Percentiles rank a stretch among this genome's conserved stretches.
phyloP scores from a whole-genome alignment of 2,888 invertebrate genomes.

The Marasmarcha lunaedactyla region DNA sequence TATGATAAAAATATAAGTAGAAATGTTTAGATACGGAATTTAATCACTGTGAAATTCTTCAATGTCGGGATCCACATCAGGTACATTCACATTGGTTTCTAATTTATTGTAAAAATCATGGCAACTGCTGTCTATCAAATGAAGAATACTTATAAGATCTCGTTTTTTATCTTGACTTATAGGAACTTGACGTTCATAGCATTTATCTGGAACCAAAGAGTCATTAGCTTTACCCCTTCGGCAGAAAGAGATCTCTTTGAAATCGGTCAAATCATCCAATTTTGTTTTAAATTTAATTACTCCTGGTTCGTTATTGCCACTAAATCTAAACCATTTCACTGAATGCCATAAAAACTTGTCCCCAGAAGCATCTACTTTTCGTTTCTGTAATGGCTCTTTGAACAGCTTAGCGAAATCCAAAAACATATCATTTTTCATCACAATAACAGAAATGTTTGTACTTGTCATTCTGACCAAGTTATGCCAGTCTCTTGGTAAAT shows the following conservation, averaged over 20 bases:
- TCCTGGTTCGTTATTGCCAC: conserved; percentile 8
- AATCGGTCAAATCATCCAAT: conserved; percentile 5
- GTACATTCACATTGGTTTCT: conserved; percentile 1
- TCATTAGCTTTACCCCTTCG: conserved; percentile 9
- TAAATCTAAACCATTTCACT: conserved; percentile 10
- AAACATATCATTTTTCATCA: conserved; percentile 6
- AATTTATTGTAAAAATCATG: conserved; percentile 5
- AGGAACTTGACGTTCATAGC: conserved; percentile 7
- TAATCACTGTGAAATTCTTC: conserved; percentile 2
- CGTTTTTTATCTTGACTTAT: conserved; percentile 6
- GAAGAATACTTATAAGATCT: conserved; percentile 5
- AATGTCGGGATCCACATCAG: conserved; percentile 2
- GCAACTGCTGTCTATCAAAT: conserved; percentile 6
- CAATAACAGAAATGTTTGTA: conserved; percentile 6
- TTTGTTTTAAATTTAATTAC: conserved; percentile 8
- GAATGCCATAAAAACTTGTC: conserved; percentile 10
- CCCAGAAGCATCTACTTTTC: conserved; percentile 10
- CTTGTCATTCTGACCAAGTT: conserved; percentile 7
- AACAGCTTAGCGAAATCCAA: conserved; percentile 5
- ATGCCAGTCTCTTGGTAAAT: conserved; percentile 9
- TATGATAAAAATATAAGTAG: too few relatives aligned
- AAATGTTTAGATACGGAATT: too few relatives aligned
- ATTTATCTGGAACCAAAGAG: conserved; percentile 7
- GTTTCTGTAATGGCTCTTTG: conserved; percentile 10
- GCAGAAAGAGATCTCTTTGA: conserved; percentile 9